Conservation (phyloP, 2,888 invertebrate genomes). For the Kuschelorhynchus macadamiae region DNA sequence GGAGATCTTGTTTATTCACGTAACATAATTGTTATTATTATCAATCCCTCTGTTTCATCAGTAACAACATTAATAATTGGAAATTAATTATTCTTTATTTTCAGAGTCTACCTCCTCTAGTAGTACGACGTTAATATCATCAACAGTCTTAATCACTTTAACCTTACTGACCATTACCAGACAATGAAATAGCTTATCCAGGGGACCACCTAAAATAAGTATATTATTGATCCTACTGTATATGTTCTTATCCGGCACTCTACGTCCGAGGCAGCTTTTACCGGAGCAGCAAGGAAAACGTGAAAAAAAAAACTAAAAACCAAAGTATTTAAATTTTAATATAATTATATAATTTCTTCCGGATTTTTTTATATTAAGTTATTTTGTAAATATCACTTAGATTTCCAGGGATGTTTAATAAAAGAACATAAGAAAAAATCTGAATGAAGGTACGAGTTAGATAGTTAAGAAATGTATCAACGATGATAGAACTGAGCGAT, state of each 20-base stretch:
- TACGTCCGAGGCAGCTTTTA: constrained; percentile 63
- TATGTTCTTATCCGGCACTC: constrained; percentile 52
- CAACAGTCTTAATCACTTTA: constrained; percentile 55
- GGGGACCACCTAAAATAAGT: no score
- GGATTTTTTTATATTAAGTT: constrained; percentile 3
- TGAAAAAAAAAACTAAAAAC: constrained; percentile 53
- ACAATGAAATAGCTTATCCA: constrained; percentile 44
- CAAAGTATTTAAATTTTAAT: constrained; percentile 58
- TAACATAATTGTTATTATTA: no score
- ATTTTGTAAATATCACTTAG: neutral
- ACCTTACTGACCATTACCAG: constrained; percentile 53
- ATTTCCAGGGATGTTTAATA: no score
- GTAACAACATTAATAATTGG: no score
- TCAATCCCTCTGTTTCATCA: no score
- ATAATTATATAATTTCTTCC: neutral
- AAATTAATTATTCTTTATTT: constrained; percentile 30
- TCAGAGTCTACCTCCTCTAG: constrained; percentile 51
- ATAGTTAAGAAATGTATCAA: no score
- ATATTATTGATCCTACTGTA: neutral
- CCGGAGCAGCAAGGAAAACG: constrained; percentile 24
- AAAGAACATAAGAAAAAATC: no score
- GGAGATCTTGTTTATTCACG: no score
- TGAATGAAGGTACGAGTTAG: no score
- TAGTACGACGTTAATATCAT: constrained; percentile 48
- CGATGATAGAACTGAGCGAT: no score